These are phyloP conservation scores for Hemibagrus wyckioides DNA, from an alignment of 2,113 vertebrate genomes.

Conservation along the genomic window DNA sequence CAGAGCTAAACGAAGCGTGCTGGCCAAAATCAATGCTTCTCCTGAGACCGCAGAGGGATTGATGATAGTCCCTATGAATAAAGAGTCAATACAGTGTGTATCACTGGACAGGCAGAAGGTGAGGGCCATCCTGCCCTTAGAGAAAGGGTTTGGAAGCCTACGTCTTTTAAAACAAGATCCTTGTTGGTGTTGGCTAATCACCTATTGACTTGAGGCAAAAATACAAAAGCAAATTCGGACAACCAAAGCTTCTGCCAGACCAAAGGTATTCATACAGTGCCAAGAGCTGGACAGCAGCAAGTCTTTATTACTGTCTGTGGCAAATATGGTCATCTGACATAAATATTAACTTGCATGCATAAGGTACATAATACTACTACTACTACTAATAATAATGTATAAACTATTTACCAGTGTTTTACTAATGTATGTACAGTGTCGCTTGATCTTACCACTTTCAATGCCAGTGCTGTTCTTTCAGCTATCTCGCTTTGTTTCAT, in stretches of 20 bases:
- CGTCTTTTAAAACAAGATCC: conserved; percentile 71
- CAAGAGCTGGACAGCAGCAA: neutral
- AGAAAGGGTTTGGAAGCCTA: conserved; percentile 53
- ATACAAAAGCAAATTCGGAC: conserved; percentile 67
- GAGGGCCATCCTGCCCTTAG: conserved; percentile 57
- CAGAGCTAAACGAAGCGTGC: conserved; percentile 74
- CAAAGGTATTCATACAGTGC: conserved; percentile 50
- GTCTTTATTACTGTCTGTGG: neutral
- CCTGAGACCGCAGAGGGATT: conserved; percentile 60
- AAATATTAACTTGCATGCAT: neutral
- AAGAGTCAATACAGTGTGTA: conserved; percentile 44
- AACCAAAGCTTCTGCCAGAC: conserved; percentile 56
- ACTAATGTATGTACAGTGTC: conserved; percentile 47
- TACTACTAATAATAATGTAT: neutral
- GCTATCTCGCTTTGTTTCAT: conserved; percentile 24
- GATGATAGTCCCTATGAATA: conserved; percentile 60
- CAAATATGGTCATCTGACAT: neutral
- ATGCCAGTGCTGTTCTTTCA: conserved; percentile 32
- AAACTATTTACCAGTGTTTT: conserved; percentile 48
- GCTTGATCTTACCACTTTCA: conserved; percentile 28
- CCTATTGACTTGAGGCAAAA: conserved; percentile 69
- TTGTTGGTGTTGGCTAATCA: conserved; percentile 77
- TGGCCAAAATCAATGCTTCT: conserved; percentile 73
- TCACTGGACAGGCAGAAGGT: conserved; percentile 34
- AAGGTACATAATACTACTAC: neutral